A percentile compares a stretch with the other conserved stretches of the same genome.
phyloP scores from a whole-genome alignment of 2,113 vertebrate genomes.

The Hypomesus transpacificus region DNA sequence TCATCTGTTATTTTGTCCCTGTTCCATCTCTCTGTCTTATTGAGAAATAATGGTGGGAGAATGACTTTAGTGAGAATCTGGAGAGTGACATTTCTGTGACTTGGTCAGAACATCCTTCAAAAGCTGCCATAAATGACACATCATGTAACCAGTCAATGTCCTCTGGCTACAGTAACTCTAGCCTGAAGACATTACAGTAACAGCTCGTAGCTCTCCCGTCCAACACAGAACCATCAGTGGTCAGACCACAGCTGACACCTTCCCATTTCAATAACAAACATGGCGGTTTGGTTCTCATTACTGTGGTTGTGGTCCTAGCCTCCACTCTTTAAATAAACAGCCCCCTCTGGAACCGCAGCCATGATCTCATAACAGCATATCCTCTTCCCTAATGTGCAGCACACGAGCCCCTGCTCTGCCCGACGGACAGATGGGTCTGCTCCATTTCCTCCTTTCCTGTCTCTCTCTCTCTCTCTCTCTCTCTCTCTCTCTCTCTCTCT shows the following conservation, averaged over 20 bases:
- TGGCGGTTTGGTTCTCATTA: conserved; percentile 67
- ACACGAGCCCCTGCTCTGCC: conserved; percentile 25
- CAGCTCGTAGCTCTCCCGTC: conserved; percentile 16
- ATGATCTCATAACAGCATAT: conserved; percentile 48
- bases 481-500: conserved; percentile 13
- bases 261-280: conserved; percentile 63
- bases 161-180: not conserved
- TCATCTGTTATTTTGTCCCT: conserved; percentile 23
- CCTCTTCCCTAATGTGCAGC: conserved; percentile 44
- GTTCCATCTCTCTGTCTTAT: not conserved
- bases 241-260: conserved; percentile 53
- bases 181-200: conserved; percentile 30
- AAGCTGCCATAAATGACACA: conserved; percentile 10
- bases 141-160: conserved; percentile 24
- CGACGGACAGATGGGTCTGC: conserved; percentile 50
- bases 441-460: conserved; percentile 43
- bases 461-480: conserved; percentile 19
- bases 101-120: conserved; percentile 11
- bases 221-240: conserved; percentile 45
- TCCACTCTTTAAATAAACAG: conserved; percentile 70
- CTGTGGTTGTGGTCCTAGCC: conserved; percentile 46
- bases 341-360: conserved; percentile 51
- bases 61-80: not conserved
- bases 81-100: conserved; percentile 13
- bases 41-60: conserved; percentile 6